Conservation (phyloP, 2,797 vertebrate species). For the Semotilus atromaculatus region DNA sequence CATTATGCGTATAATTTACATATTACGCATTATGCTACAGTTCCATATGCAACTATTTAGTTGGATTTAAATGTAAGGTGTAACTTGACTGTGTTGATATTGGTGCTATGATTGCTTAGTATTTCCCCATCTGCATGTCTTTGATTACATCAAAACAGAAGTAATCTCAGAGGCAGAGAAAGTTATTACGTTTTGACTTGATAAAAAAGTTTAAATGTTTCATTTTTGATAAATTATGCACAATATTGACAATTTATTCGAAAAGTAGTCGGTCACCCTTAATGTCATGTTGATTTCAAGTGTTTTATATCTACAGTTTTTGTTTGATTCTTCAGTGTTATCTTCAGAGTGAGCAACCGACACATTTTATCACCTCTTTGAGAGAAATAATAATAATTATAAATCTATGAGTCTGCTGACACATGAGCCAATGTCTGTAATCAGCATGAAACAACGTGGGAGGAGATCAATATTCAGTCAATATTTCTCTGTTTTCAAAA, state of each 20-base stretch:
- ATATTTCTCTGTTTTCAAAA: not conserved
- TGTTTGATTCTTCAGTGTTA: not conserved
- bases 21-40: not conserved
- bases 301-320: not conserved
- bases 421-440: not conserved
- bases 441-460: slow-evolving; percentile 13
- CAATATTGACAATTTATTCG: not conserved
- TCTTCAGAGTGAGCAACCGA: not conserved
- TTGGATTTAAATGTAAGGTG: not conserved
- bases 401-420: slow-evolving; percentile 11
- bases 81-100: not conserved
- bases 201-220: not conserved
- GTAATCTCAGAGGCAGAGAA: not conserved
- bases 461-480: slow-evolving; percentile 37
- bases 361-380: not conserved
- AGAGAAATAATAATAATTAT: slow-evolving; percentile 37
- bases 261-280: not conserved
- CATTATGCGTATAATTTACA: not conserved
- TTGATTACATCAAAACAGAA: not conserved
- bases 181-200: slow-evolving; percentile 1
- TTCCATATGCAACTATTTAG: not conserved
- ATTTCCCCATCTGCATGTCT: not conserved
- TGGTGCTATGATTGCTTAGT: not conserved
- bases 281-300: not conserved
- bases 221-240: not conserved